A percentile compares a stretch with the other conserved stretches of the same genome.
Conservation (phyloP, 2,797 vertebrate genomes). For the Dryobates pubescens region DNA sequence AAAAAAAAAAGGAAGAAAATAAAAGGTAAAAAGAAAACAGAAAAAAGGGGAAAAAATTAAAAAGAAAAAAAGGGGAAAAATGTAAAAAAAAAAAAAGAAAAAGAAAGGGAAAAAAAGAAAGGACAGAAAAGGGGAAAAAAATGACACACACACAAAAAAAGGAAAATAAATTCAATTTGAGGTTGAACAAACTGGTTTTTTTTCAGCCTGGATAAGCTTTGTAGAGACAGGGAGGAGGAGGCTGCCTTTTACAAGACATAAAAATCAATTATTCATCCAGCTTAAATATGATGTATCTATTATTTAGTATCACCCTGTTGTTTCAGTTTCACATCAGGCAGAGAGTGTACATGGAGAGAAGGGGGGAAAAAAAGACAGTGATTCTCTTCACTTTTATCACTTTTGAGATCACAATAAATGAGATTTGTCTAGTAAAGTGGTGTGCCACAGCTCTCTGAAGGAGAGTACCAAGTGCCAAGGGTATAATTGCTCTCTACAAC, state of each 20-base stretch:
- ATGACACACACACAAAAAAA: too few relatives aligned
- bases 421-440: not conserved
- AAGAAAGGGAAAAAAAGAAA: not conserved
- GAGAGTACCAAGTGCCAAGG: not conserved
- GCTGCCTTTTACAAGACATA: conserved; percentile 17
- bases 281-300: conserved; percentile 45
- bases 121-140: too few relatives aligned
- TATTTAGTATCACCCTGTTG: conserved; percentile 30
- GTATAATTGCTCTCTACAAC: not conserved
- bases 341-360: not conserved
- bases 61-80: too few relatives aligned
- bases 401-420: not conserved
- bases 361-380: not conserved
- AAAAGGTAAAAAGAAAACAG: too few relatives aligned
- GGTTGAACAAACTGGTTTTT: conserved; percentile 19
- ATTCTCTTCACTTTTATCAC: not conserved
- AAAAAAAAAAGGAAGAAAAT: too few relatives aligned
- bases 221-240: not conserved
- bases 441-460: not conserved
- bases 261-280: conserved; percentile 56
- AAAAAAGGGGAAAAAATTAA: too few relatives aligned
- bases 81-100: too few relatives aligned
- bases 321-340: conserved; percentile 17
- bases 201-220: not conserved
- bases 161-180: not conserved